phyloP scores from a whole-genome alignment of 2,797 vertebrate species.

The Cottoperca gobio region DNA sequence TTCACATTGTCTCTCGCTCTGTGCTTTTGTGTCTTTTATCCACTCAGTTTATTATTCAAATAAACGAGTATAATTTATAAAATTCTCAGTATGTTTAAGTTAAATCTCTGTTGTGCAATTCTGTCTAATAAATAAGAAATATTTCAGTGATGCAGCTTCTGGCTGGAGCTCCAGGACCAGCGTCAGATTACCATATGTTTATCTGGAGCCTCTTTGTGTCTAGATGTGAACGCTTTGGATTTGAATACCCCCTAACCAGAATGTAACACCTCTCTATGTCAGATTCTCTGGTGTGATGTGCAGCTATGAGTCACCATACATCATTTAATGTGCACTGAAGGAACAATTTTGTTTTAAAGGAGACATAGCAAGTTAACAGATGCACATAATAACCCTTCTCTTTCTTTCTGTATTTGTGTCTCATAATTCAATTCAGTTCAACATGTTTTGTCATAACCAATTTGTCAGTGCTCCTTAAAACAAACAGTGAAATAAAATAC shows the following conservation, averaged over 20 bases:
- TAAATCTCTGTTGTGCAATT: not conserved
- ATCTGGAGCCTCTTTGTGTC: slow-evolving; percentile 64
- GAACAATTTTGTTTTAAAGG: not conserved
- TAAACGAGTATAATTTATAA: not conserved
- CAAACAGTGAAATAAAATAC: not conserved
- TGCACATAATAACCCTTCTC: not conserved
- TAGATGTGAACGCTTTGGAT: slow-evolving; percentile 20
- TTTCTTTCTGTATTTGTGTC: not conserved
- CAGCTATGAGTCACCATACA: slow-evolving; percentile 44
- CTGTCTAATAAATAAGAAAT: not conserved
- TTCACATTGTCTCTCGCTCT: slow-evolving; percentile 28
- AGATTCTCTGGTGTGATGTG: slow-evolving; percentile 24
- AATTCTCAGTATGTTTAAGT: not conserved
- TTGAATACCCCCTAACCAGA: slow-evolving; percentile 19
- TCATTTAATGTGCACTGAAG: slow-evolving; percentile 1
- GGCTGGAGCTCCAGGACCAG: slow-evolving; percentile 16
- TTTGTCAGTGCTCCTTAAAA: not conserved
- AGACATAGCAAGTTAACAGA: not conserved
- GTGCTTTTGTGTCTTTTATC: not conserved
- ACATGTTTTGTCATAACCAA: not conserved
- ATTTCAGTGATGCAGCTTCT: slow-evolving; percentile 18
- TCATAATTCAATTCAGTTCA: not conserved
- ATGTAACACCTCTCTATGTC: slow-evolving; percentile 29
- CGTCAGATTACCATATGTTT: slow-evolving; percentile 36
- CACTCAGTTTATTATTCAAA: not conserved